Percentiles rank a stretch among this genome's conserved stretches.
Conservation (phyloP, 2,888 invertebrate species). For the Hypomecis atomaria region DNA sequence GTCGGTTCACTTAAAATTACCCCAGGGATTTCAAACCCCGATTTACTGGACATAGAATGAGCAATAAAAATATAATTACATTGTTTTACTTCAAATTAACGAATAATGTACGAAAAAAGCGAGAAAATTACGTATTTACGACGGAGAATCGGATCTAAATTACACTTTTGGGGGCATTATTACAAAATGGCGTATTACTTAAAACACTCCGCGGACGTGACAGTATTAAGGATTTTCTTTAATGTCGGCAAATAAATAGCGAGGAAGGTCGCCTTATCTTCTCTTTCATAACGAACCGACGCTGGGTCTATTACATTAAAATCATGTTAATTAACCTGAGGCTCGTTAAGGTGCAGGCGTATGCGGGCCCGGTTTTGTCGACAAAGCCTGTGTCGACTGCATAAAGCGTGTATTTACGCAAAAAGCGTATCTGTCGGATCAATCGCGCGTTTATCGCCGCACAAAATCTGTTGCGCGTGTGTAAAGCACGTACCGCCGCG, state of each 20-base stretch:
- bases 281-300: slow-evolving; percentile 27
- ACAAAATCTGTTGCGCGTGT: slow-evolving; percentile 80
- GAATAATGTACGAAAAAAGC: slow-evolving; percentile 63
- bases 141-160: slow-evolving; percentile 59
- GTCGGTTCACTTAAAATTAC: slow-evolving; percentile 73
- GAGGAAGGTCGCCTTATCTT: slow-evolving; percentile 28
- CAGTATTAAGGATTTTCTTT: slow-evolving; percentile 45
- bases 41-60: slow-evolving; percentile 80
- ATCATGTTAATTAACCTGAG: slow-evolving; percentile 29
- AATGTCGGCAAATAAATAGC: slow-evolving; percentile 35
- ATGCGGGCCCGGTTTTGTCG: slow-evolving; percentile 48
- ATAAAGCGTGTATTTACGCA: slow-evolving; percentile 80
- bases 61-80: slow-evolving; percentile 82
- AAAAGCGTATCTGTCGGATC: slow-evolving; percentile 80
- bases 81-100: slow-evolving; percentile 72
- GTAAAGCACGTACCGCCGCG: slow-evolving; percentile 72
- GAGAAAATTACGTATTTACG: slow-evolving; percentile 63
- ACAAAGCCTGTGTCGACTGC: slow-evolving; percentile 61
- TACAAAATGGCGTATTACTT: slow-evolving; percentile 58
- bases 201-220: slow-evolving; percentile 51
- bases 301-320: slow-evolving; percentile 27
- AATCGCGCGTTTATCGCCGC: slow-evolving; percentile 77
- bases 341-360: slow-evolving; percentile 15
- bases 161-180: slow-evolving; percentile 61
- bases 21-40: slow-evolving; percentile 72